Conservation (phyloP, 1,140 invertebrate species). For the Drosophila ogumai region DNA sequence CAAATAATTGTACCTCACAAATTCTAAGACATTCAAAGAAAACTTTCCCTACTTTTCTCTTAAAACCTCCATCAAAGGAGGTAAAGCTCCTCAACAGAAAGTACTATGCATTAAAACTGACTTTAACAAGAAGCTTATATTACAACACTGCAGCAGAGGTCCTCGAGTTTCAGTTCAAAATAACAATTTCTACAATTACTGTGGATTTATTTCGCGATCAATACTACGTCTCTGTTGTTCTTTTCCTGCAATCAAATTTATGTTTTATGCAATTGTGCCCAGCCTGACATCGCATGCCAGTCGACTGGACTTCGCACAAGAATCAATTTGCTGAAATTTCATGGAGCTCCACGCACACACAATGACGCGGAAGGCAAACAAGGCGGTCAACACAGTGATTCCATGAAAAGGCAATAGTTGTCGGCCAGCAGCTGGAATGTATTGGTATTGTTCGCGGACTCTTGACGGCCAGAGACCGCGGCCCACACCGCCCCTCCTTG, state of each 20-base stretch:
- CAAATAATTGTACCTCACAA: background rate
- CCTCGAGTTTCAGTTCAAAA: background rate
- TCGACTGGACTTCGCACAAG: background rate
- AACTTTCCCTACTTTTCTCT: background rate
- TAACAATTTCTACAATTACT: too few relatives aligned
- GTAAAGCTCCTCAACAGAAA: background rate
- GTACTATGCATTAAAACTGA: too few relatives aligned
- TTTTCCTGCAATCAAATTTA: background rate
- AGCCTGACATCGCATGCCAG: slow-evolving; percentile 3
- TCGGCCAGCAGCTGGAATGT: slow-evolving; percentile 10
- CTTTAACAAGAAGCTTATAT: background rate
- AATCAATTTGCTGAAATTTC: slow-evolving; percentile 31
- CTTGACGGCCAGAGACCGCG: background rate
- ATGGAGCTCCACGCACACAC: slow-evolving; percentile 4
- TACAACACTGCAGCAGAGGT: too few relatives aligned
- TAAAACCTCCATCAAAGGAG: background rate
- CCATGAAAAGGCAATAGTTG: slow-evolving; percentile 32
- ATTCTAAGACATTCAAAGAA: background rate
- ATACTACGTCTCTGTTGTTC: background rate
- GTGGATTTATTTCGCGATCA: background rate
- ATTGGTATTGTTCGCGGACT: slow-evolving; percentile 5
- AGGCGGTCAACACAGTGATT: background rate
- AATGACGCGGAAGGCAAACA: slow-evolving; percentile 23
- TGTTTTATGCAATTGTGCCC: slow-evolving; percentile 16
- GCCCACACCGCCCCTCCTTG: slow-evolving; percentile 8